Conservation (phyloP, 2,888 invertebrate genomes). For the Apoderus coryli region DNA sequence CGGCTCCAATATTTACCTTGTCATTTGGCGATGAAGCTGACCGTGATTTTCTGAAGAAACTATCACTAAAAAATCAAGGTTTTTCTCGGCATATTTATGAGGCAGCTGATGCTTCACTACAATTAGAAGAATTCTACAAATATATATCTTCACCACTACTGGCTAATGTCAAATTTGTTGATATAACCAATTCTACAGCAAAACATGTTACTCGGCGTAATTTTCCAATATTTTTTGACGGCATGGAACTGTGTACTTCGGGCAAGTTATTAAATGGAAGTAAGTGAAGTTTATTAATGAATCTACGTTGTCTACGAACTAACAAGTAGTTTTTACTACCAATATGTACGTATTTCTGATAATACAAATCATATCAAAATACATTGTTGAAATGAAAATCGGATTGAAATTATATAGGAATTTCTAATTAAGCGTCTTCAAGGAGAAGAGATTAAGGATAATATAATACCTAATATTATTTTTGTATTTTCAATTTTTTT, state of each 20-base stretch:
- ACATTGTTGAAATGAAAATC: no score
- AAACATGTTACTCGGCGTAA: conserved; percentile 38
- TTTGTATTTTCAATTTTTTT: no score
- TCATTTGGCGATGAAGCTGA: conserved; percentile 60
- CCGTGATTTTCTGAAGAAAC: conserved; percentile 46
- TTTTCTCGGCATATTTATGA: conserved; percentile 58
- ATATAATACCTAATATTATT: no score
- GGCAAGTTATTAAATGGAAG: no score
- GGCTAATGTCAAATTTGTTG: conserved; percentile 46
- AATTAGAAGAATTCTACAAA: conserved; percentile 50
- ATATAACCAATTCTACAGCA: conserved; percentile 41
- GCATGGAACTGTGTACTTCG: conserved; percentile 49
- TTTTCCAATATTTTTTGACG: conserved; percentile 45
- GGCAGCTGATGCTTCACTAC: conserved; percentile 51
- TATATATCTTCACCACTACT: conserved; percentile 55
- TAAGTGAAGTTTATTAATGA: no score
- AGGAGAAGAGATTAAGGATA: no score
- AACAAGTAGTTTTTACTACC: no score
- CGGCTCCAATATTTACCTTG: conserved; percentile 43
- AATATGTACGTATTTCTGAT: no score
- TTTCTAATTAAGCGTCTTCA: no score
- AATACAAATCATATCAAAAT: no score
- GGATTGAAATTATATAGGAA: no score
- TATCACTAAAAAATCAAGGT: conserved; percentile 50
- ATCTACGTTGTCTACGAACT: no score